phyloP scores from a whole-genome alignment of 1,140 invertebrate species.

The Coptotermes formosanus region DNA sequence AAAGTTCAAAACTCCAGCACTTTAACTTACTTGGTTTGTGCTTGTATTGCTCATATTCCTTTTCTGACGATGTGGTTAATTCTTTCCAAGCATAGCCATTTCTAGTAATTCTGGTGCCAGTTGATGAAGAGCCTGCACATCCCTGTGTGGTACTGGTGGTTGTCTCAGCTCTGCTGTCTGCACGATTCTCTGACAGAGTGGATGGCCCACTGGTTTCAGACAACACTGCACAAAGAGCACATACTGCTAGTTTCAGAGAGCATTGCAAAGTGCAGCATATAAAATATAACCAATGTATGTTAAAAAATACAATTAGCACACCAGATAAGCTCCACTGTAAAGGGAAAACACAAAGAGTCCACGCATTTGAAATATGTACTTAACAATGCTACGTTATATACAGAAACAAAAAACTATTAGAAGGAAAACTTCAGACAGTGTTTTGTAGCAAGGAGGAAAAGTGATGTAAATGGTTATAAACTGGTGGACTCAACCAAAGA shows the following conservation, averaged over 20 bases:
- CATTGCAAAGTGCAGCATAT: not conserved
- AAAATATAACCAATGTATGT: no score
- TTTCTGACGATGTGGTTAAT: slow-evolving; percentile 27
- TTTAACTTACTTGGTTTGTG: not conserved
- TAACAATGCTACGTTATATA: no score
- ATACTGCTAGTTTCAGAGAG: not conserved
- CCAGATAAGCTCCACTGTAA: no score
- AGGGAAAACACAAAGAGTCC: no score
- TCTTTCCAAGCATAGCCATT: not conserved
- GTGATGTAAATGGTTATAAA: no score
- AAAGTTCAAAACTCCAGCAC: not conserved
- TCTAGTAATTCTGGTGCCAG: not conserved
- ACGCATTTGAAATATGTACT: no score
- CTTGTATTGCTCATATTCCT: slow-evolving; percentile 20
- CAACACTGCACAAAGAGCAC: not conserved
- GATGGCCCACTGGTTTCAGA: not conserved
- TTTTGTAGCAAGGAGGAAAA: no score
- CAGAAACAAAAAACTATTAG: no score
- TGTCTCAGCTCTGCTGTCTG: slow-evolving; percentile 5
- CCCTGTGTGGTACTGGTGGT: not conserved
- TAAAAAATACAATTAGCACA: no score
- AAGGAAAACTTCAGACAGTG: no score
- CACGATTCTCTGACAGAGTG: not conserved
- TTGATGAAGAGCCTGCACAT: not conserved
- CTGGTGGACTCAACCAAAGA: no score